Base-by-base conservation (phyloP, 1,140 invertebrate species). In the Carcinoscorpius rotundicauda region DNA sequence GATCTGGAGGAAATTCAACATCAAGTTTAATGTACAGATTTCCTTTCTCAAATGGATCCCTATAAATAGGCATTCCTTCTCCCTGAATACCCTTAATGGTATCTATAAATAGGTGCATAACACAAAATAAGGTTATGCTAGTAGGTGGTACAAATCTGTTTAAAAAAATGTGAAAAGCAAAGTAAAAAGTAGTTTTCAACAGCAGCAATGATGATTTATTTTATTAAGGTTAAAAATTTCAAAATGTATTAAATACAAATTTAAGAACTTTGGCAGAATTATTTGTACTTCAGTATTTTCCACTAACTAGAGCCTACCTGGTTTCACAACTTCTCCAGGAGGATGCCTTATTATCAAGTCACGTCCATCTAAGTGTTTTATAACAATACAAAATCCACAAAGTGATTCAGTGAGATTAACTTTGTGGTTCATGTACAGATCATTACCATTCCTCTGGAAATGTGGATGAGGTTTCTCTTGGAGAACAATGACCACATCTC, bases 21-120 rank as follows among this genome's bases (percentile, higher is more conserved):
- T 84, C 82, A 79, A 96, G 95, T 71, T 87, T 84, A 63, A 97
- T 83, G 72, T 90, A 89, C n/a, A 97, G 78, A 75, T 89, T 85
- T 55, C 93, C 93, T 73, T 85, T 87, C 68, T 91, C 86, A 74
- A 88, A 87, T 55, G 88, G 86, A 76, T 89, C 86, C 72, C 86
- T 86, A 71, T 87, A 76, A 9, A 75, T 71, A 6, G 83, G 81
- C 82, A 84, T 82, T 51, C 82, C 82, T 72, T 84, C 82, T 56
- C 75, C 73, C 50, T 74, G 62, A 11, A 84, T 71, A 66, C 74
- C 76, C 65, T 80, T 80, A 65, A 79, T 80, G 5, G 82, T 67
- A 9, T 75, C 74, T 8, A 67, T 75, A 29, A 29, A 29, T 29
- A 29, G 0, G 29, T 29, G 29, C 29, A 29, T 29, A 29, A 29